Percentiles rank a stretch among this genome's conserved stretches.
phyloP scores from a whole-genome alignment of 2,888 invertebrate genomes.

The Tipula lateralis region DNA sequence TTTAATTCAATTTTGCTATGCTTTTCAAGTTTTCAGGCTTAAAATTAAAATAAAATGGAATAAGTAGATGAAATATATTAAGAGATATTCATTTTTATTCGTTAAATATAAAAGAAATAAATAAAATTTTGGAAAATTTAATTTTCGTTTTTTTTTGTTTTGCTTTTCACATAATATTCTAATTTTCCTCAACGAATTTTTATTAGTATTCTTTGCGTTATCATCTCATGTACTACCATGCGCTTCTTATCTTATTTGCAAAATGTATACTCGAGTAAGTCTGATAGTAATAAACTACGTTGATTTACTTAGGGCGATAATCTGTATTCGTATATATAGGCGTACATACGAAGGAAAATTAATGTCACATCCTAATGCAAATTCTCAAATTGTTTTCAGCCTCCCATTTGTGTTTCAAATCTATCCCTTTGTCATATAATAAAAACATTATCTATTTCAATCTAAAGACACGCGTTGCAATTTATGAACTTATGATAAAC shows the following conservation, averaged over 20 bases:
- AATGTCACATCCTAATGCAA: too few species aligned
- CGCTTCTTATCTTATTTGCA: not conserved
- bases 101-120: not conserved
- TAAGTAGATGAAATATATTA: slow-evolving; percentile 11
- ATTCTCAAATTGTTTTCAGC: too few species aligned
- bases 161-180: not conserved
- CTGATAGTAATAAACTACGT: not conserved
- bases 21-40: slow-evolving; percentile 11
- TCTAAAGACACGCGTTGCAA: too few species aligned
- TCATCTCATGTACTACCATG: not conserved
- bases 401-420: too few species aligned
- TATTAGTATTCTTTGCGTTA: not conserved
- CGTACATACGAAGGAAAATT: not conserved
- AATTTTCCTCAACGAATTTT: not conserved
- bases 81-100: not conserved
- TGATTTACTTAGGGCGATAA: not conserved
- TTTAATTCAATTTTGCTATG: slow-evolving; percentile 4
- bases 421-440: too few species aligned
- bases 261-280: not conserved
- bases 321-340: not conserved
- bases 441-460: too few species aligned
- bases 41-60: slow-evolving; percentile 19
- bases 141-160: not conserved
- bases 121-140: slow-evolving; percentile 1
- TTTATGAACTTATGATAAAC: too few species aligned